Base-by-base conservation (phyloP, 2,888 invertebrate genomes). In the Petrolisthes manimaculis region DNA sequence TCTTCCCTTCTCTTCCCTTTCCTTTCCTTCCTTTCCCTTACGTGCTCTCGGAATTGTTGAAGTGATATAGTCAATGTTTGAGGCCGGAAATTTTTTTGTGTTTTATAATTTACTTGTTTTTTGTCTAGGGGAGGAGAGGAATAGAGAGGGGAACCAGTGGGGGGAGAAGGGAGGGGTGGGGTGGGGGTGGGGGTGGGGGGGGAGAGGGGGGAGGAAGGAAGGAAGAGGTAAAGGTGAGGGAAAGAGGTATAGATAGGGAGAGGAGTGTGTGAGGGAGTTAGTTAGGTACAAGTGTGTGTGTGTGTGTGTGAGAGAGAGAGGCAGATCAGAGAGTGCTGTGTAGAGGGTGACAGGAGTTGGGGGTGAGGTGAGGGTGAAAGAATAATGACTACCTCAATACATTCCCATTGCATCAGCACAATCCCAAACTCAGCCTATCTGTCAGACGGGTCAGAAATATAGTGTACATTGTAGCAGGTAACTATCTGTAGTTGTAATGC, bases 21-120 rank as follows among this genome's bases (percentile, higher is more conserved):
- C n/a, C n/a, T n/a, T n/a, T n/a, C n/a, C n/a, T n/a, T n/a, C n/a
- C n/a, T n/a, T n/a, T n/a, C n/a, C n/a, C n/a, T n/a, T n/a, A n/a
- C n/a, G n/a, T n/a, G n/a, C n/a, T n/a, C n/a, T 14, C 14, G 61
- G 14, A 61, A 61, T 61, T 14, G 61, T 61, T 14, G 61, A 61
- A 6, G 61, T 61, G 61, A 61, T 61, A 61, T 61, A 61, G 8
- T 14, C 8, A 6, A 61, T 14, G 6, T 14, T 61, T 61, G 6
- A 9, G 61, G 8, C 6, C 8, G 61, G 61, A 61, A 61, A 61
- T 6, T 9, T 61, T 61, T 61, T 61, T 61, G 61, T 14, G 61
- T 61, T 61, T 14, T 61, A 61, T 61, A 61, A 61, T 61, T 61
- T 61, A 14, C 78, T n/a, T 78, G 77, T 77, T 24, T n/a, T n/a